These are phyloP conservation scores for Aphaenogaster rudis DNA, from an alignment of 1,140 invertebrate species.

Conservation along the genomic window DNA sequence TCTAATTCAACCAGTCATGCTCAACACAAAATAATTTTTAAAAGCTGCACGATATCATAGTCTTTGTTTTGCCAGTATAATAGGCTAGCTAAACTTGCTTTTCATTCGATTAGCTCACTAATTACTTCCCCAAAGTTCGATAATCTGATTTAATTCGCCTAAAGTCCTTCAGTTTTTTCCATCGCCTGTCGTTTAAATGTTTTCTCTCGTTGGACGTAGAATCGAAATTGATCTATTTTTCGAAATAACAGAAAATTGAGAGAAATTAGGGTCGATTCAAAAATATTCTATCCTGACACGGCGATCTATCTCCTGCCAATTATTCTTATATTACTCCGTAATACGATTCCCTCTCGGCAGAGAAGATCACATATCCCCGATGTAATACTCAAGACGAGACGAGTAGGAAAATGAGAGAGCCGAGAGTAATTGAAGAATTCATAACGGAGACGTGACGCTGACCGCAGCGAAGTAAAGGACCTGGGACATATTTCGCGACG, in stretches of 20 bases:
- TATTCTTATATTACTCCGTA: constrained; percentile 24
- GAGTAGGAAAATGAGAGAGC: constrained; percentile 15
- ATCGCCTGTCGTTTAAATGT: background rate
- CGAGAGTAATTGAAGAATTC: constrained; percentile 28
- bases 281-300: background rate
- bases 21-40: background rate
- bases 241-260: background rate
- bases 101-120: background rate
- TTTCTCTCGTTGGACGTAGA: background rate
- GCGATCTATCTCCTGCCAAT: constrained; percentile 8
- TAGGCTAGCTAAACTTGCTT: background rate
- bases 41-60: background rate
- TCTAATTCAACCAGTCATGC: background rate
- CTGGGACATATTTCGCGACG: background rate
- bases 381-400: background rate
- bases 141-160: background rate
- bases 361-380: constrained; percentile 1
- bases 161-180: background rate
- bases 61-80: background rate
- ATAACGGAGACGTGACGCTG: background rate
- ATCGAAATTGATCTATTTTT: constrained; percentile 5
- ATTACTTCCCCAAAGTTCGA: background rate
- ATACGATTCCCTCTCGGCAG: constrained; percentile 6
- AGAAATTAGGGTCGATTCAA: constrained; percentile 2
- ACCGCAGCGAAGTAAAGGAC: background rate